A percentile compares a stretch with the other conserved stretches of the same genome.
These are phyloP conservation scores for Planiliza haematocheilus DNA, from an alignment of 2,113 vertebrate genomes.

Conservation along the genomic window DNA sequence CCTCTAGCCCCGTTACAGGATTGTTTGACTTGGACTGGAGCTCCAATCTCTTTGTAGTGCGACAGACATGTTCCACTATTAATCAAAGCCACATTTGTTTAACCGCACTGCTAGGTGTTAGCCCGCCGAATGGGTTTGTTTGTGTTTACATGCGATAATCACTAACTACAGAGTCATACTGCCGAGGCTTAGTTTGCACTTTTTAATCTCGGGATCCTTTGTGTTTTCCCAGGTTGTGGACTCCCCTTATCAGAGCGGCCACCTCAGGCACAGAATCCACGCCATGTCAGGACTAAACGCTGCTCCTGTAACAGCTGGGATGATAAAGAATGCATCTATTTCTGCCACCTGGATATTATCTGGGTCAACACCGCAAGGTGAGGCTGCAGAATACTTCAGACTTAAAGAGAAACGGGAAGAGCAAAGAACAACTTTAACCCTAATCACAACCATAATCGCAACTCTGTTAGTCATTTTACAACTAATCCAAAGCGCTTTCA, in stretches of 20 bases:
- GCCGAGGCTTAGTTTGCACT: slow-evolving; percentile 12
- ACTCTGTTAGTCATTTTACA: too few species aligned
- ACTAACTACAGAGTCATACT: neutral
- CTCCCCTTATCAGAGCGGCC: slow-evolving; percentile 62
- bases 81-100: slow-evolving; percentile 15
- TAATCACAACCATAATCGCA: too few species aligned
- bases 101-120: slow-evolving; percentile 31
- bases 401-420: too few species aligned
- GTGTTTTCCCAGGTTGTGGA: slow-evolving; percentile 79
- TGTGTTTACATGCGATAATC: slow-evolving; percentile 26
- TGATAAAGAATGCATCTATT: slow-evolving; percentile 97
- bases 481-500: too few species aligned
- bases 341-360: slow-evolving; percentile 98
- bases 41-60: neutral
- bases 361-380: slow-evolving; percentile 97
- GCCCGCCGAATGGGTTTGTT: neutral
- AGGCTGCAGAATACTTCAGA: slow-evolving; percentile 40
- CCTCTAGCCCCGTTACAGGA: neutral
- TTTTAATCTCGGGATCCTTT: slow-evolving; percentile 30
- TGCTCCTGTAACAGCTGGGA: slow-evolving; percentile 95
- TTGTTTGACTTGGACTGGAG: slow-evolving; percentile 39
- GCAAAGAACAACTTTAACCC: neutral
- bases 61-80: neutral
- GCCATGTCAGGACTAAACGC: slow-evolving; percentile 84
- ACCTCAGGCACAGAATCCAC: slow-evolving; percentile 35